Evolutionary conservation across 2,113 vertebrate species (phyloP).

Genomic region (Otolemur garnettii): DNA sequence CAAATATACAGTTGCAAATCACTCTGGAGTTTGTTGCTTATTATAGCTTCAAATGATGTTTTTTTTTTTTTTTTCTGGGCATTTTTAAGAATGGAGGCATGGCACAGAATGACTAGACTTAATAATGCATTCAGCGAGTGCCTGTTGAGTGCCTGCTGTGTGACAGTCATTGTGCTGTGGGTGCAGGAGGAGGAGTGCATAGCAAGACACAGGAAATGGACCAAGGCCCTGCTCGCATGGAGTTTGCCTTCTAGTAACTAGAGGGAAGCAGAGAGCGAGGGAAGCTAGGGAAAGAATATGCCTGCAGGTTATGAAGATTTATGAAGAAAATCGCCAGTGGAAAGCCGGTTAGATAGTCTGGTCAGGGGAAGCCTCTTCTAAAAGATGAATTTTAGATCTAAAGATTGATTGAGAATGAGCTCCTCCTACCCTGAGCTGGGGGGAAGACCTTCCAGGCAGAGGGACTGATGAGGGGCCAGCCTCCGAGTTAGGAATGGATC

Average conservation of each 20-base stretch:
- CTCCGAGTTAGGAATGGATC: not conserved
- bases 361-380: not conserved
- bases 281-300: not conserved
- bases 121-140: not conserved
- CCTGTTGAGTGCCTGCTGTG: not conserved
- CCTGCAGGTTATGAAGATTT: not conserved
- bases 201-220: not conserved
- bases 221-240: not conserved
- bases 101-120: not conserved
- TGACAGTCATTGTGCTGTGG: not conserved
- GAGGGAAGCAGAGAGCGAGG: not conserved
- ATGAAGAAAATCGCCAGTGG: fast-evolving
- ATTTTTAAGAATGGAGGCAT: not conserved
- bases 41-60: not conserved
- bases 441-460: not conserved
- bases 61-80: not conserved
- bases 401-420: not conserved
- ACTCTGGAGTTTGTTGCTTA: not conserved
- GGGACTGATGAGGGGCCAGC: not conserved
- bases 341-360: not conserved
- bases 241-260: not conserved
- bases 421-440: no score
- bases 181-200: not conserved
- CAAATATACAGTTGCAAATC: not conserved
- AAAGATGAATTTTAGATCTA: not conserved